Evolutionary conservation across 2,888 invertebrate species (phyloP).

Genomic region (Heliothis peltigera): DNA sequence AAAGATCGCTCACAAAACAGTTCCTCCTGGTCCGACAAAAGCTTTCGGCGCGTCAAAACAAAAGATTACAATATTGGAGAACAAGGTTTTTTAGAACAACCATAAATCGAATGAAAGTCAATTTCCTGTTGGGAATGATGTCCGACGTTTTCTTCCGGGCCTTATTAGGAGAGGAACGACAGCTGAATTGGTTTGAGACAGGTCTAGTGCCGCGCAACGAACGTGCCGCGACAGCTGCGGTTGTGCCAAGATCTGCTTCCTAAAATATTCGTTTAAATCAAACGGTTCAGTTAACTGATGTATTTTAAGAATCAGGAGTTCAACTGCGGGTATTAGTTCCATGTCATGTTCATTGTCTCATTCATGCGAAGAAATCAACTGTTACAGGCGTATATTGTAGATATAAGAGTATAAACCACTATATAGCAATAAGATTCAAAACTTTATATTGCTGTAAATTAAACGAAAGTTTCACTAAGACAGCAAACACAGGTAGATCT

Average conservation of each 20-base stretch:
- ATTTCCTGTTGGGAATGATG: constrained; percentile 72
- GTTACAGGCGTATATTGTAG: too few relatives aligned
- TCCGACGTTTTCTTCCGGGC: constrained; percentile 66
- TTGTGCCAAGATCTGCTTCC: constrained; percentile 18
- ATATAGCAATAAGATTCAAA: too few relatives aligned
- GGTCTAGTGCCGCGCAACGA: background rate
- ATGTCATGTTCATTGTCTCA: too few relatives aligned
- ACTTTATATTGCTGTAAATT: too few relatives aligned
- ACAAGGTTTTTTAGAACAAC: constrained; percentile 52
- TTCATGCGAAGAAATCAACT: too few relatives aligned
- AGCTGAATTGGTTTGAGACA: constrained; percentile 60
- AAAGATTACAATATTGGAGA: constrained; percentile 46
- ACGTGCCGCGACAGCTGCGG: constrained; percentile 34
- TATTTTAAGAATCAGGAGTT: background rate
- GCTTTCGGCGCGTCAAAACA: constrained; percentile 41
- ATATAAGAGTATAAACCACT: too few relatives aligned
- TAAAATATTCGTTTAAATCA: constrained; percentile 24
- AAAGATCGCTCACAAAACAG: constrained; percentile 16
- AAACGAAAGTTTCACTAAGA: too few relatives aligned
- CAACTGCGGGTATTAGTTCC: background rate
- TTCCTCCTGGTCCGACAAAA: constrained; percentile 30
- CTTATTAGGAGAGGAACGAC: constrained; percentile 66
- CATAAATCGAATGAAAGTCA: constrained; percentile 72
- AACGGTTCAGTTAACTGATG: background rate
- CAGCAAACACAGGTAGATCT: too few relatives aligned